phyloP scores from a whole-genome alignment of 2,797 vertebrate genomes.

The Florisuga fusca region DNA sequence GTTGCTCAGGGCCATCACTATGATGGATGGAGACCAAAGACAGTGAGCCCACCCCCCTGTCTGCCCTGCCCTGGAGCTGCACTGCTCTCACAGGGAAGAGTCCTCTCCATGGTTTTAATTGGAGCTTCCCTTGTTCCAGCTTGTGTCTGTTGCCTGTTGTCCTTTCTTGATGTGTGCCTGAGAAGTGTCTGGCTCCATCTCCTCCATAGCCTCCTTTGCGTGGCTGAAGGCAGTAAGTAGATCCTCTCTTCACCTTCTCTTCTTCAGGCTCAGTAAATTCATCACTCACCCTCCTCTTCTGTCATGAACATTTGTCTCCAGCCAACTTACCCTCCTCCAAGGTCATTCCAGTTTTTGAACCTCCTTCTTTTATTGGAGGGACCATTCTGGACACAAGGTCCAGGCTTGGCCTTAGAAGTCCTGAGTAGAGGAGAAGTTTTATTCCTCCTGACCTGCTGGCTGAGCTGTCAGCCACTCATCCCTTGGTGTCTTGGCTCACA shows the following conservation, averaged over 20 bases:
- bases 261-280: background rate
- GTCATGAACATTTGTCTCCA: background rate
- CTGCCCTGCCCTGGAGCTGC: background rate
- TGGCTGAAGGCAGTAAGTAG: background rate
- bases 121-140: background rate
- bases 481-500: background rate
- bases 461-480: background rate
- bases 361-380: background rate
- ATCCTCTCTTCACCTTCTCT: background rate
- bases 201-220: background rate
- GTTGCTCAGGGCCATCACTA: background rate
- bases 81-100: background rate
- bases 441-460: background rate
- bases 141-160: fast-evolving
- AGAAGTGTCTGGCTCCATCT: background rate
- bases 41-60: background rate
- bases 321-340: background rate
- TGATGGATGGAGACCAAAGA: background rate
- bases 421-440: background rate
- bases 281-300: background rate
- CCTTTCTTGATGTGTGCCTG: background rate
- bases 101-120: background rate
- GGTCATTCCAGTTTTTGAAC: background rate
- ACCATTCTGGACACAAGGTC: background rate
- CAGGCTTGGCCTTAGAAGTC: background rate